Evolutionary conservation across 1,140 invertebrate species (phyloP), one percentile per base, ranked within the genome.

Genomic region (Ptiloglossa arizonensis): DNA sequence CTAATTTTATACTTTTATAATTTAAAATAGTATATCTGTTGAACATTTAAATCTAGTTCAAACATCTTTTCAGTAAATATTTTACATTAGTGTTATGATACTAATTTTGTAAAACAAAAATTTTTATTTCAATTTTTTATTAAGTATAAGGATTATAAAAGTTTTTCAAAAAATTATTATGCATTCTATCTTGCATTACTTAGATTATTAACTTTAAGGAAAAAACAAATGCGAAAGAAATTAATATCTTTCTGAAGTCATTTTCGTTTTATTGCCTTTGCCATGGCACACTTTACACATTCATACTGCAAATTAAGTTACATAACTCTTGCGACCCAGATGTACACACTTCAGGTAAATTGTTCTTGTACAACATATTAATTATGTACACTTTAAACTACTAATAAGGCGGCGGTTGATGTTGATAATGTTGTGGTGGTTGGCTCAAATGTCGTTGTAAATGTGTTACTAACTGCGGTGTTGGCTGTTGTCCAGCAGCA

Each of bases 401-500:
- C 88, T 92, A 93, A 86, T 93, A 94, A 79, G 93, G 93, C 76
- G 93, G 93, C 15, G 93, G 93, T 88, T 93, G 93, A 88, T 93
- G 92, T 41, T 91, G 91, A 87, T 93, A 93, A 63, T 92, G 90
- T 78, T 93, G 92, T 6, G 92, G 93, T 3, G 89, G 89, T 87
- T 92, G 92, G 81, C 85, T 91, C n/a, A 91, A 74, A 38, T 95
- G 94, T 50, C 94, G 91, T 80, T 94, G 94, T 73, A 95, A 90
- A 85, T 95, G 94, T 8, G 94, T 94, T 1, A 95, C 94, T n/a
- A 95, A 86, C 76, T 95, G 94, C 1, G 94, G 92, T 0, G 93
- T 94, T 72, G 94, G 93, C 87, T 95, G 94, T 76, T 94, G 94
- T 9, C 93, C 93, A 83, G 93, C 93, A 73, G 93, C 93, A 77